These are phyloP conservation scores for Sciurus carolinensis DNA, from an alignment of 2,797 vertebrate genomes.

Conservation along the genomic window DNA sequence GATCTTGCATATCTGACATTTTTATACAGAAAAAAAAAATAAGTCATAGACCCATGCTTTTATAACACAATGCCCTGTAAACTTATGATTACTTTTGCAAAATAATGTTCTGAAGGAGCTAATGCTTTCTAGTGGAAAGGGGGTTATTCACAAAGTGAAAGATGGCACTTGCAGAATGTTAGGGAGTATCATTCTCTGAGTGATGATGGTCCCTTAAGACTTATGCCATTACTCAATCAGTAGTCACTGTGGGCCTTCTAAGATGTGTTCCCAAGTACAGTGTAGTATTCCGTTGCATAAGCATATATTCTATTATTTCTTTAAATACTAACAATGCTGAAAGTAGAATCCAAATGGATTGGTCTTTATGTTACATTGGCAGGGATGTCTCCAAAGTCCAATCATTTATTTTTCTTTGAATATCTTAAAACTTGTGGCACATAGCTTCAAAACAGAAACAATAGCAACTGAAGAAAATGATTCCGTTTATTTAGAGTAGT, in stretches of 20 bases:
- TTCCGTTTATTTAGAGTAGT: background rate
- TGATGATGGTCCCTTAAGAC: slow-evolving; percentile 83
- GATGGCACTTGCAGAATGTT: slow-evolving; percentile 82
- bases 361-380: slow-evolving; percentile 3
- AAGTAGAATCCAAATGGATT: slow-evolving; percentile 68
- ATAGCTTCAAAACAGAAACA: slow-evolving; percentile 21
- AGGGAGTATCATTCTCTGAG: slow-evolving; percentile 78
- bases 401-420: background rate
- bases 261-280: slow-evolving; percentile 79
- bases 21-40: slow-evolving; percentile 84
- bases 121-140: slow-evolving; percentile 88
- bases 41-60: slow-evolving; percentile 84
- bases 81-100: slow-evolving; percentile 85
- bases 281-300: slow-evolving; percentile 42
- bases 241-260: slow-evolving; percentile 79
- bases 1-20: slow-evolving; percentile 84
- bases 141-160: slow-evolving; percentile 80
- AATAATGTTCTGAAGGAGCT: slow-evolving; percentile 85
- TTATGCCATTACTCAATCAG: slow-evolving; percentile 81
- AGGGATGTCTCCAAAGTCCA: slow-evolving; percentile 48
- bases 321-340: slow-evolving; percentile 66
- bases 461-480: background rate
- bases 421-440: background rate
- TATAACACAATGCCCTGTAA: slow-evolving; percentile 83
- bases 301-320: slow-evolving; percentile 40